phyloP scores from a whole-genome alignment of 2,113 vertebrate species.

The Clarias batrachus region DNA sequence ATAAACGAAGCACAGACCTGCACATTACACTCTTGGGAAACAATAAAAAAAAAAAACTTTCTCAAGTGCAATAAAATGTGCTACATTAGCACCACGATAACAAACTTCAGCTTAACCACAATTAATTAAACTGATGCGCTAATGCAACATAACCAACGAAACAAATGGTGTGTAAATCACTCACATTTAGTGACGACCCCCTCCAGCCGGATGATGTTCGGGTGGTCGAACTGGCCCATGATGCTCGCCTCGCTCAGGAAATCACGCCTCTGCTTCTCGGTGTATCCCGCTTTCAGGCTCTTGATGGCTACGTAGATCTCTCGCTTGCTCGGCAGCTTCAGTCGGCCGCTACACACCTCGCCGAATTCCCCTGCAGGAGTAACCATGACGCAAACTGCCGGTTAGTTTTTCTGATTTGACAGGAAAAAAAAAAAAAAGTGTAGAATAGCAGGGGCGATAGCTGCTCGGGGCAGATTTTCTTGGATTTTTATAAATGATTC shows the following conservation, averaged over 20 bases:
- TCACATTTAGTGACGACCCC: conserved; percentile 77
- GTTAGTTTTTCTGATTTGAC: not conserved
- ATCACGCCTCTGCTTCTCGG: conserved; percentile 75
- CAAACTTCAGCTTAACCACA: not conserved
- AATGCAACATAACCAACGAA: not conserved
- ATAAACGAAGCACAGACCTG: not conserved
- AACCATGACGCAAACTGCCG: not conserved
- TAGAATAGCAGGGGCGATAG: not conserved
- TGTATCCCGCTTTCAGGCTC: conserved; percentile 75
- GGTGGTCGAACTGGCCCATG: conserved; percentile 77
- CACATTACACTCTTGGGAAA: not conserved
- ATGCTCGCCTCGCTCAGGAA: conserved; percentile 76
- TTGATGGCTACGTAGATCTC: conserved; percentile 78
- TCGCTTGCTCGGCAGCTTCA: conserved; percentile 72
- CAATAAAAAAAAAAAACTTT: not conserved
- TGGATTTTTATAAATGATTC: not conserved
- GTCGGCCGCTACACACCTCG: conserved; percentile 74
- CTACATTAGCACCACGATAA: not conserved
- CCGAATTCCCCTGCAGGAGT: conserved; percentile 69
- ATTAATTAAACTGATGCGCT: not conserved
- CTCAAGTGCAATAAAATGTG: not conserved
- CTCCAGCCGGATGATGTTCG: conserved; percentile 76
- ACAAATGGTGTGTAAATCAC: conserved; percentile 42
- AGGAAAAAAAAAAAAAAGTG: not conserved
- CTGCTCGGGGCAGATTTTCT: not conserved